Evolutionary conservation across 2,797 vertebrate genomes (phyloP).

Genomic region (Sebastes taczanowskii): DNA sequence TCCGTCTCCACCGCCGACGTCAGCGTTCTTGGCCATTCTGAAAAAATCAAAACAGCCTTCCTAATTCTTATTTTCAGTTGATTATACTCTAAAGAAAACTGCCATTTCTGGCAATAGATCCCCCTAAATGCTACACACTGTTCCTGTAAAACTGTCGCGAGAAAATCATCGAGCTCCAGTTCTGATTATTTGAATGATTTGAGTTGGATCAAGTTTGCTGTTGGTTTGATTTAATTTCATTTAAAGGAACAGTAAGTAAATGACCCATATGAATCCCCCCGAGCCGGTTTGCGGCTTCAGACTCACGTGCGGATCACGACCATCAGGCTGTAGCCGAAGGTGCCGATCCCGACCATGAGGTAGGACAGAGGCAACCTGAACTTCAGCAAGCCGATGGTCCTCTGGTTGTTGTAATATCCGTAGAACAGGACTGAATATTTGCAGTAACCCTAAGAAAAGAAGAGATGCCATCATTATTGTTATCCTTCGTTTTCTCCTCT

Average conservation of each 20-base stretch:
- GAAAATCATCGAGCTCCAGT: too few relatives aligned
- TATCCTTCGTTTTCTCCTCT: not conserved
- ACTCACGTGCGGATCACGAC: constrained; percentile 99
- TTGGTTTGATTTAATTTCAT: too few relatives aligned
- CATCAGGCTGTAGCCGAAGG: constrained; percentile 97
- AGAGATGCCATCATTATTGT: not conserved
- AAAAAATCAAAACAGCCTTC: not conserved
- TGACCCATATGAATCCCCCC: not conserved
- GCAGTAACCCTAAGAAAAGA: constrained; percentile 89
- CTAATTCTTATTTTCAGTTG: too few relatives aligned
- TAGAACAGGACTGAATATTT: constrained; percentile 97
- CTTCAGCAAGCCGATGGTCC: constrained; percentile 94
- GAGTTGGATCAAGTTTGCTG: too few relatives aligned
- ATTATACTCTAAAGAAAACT: too few relatives aligned
- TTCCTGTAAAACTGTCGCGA: too few relatives aligned
- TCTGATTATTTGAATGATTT: too few relatives aligned
- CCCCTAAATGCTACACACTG: too few relatives aligned
- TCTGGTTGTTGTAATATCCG: constrained; percentile 94
- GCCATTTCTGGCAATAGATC: too few relatives aligned
- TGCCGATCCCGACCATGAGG: constrained; percentile 95
- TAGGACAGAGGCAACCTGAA: constrained; percentile 96
- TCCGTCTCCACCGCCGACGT: constrained; percentile 89
- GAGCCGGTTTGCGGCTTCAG: not conserved
- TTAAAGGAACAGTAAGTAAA: not conserved
- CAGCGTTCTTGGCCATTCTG: constrained; percentile 96